Conservation (phyloP, 2,888 invertebrate species). For the Lasiommata megera region DNA sequence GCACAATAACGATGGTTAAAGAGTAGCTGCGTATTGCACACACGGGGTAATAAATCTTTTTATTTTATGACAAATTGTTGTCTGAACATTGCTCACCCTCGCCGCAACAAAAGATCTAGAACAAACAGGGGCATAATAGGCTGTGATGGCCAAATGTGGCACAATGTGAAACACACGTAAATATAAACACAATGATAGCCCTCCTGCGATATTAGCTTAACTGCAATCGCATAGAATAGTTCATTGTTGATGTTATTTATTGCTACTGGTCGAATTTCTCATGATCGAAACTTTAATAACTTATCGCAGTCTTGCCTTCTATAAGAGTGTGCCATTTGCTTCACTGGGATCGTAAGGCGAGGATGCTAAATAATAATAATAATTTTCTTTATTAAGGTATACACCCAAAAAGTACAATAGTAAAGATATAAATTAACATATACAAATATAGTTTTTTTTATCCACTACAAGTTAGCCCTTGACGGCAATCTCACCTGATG, state of each 20-base stretch:
- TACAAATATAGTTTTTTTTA: too few relatives aligned
- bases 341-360: too few relatives aligned
- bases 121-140: conserved; percentile 74
- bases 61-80: conserved; percentile 81
- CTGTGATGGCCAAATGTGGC: conserved; percentile 64
- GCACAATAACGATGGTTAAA: conserved; percentile 73
- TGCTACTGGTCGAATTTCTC: conserved; percentile 40
- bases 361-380: too few relatives aligned
- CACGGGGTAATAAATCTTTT: conserved; percentile 73
- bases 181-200: conserved; percentile 64
- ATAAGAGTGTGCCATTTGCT: too few relatives aligned
- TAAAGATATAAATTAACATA: too few relatives aligned
- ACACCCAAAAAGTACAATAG: too few relatives aligned
- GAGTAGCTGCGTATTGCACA: conserved; percentile 54
- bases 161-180: conserved; percentile 66
- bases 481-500: too few relatives aligned
- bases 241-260: conserved; percentile 66
- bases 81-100: conserved; percentile 60
- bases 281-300: conserved; percentile 12
- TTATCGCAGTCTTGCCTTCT: not conserved
- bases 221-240: conserved; percentile 62
- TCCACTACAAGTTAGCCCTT: too few relatives aligned
- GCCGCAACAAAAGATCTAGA: conserved; percentile 67
- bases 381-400: too few relatives aligned
- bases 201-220: conserved; percentile 55